Evolutionary conservation across 1,140 invertebrate species (phyloP), one percentile per base, ranked within the genome.

Genomic region (Macrobrachium nipponense): DNA sequence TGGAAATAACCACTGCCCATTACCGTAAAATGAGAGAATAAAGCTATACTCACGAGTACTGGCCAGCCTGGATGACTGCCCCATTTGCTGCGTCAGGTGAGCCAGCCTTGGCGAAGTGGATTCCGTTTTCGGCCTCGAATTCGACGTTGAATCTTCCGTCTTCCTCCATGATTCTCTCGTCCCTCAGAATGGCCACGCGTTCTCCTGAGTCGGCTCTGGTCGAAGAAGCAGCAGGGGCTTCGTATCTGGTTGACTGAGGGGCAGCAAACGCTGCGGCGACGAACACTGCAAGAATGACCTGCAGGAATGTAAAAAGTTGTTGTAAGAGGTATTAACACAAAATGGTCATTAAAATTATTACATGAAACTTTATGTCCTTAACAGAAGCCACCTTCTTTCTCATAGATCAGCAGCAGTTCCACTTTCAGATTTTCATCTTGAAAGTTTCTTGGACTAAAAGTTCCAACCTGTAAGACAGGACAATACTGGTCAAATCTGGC

Each of bases 141-240:
- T 79, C 76, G 15, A 79, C n/a, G 76, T 60, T 79, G 20, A 23
- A 79, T 7, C 17, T 60, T 62, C 76, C 76, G 20, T 79, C 76
- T 15, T 79, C 76, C 76, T 79, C 76, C 7, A 60, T 44, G 59
- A 79, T 59, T 58, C 76, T 58, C 59, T 79, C 76, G 76, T 79
- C 76, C 76, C 23, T 79, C 44, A 79, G 23, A 51, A 79, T 79
- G 12, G 76, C 51, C 14, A 79, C 58, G 18, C 58, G 23, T 12
- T 79, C 76, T 8, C 58, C 58, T 20, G 27, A n/a, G 23, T 79
- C 76, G 18, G 58, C 76, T 5, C 76, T 79, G 76, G 58, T n/a
- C n/a, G n/a, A 61, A 0, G n/a, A 44, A 27, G 44, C 76, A 23
- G 44, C 15, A 15, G 76, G 76, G 20, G 76, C n/a, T 15, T 58